Evolutionary conservation across 2,797 vertebrate genomes (phyloP).

Genomic region (Gadopsis bispinosus): DNA sequence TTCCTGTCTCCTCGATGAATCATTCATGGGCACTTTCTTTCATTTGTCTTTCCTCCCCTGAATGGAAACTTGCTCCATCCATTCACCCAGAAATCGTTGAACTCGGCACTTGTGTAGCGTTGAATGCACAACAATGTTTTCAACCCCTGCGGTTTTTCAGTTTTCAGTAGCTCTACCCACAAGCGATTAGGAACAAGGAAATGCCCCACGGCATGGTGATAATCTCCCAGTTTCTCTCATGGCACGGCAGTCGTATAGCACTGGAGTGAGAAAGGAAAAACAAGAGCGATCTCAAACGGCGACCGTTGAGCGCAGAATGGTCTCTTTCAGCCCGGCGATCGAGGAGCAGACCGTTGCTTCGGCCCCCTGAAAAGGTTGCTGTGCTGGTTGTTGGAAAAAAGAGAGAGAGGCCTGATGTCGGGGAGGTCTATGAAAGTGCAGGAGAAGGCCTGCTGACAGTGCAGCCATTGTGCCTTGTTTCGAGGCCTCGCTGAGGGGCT

Average conservation of each 20-base stretch:
- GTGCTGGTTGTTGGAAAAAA: slow-evolving; percentile 60
- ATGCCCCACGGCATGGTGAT: slow-evolving; percentile 25
- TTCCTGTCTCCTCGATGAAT: slow-evolving; percentile 61
- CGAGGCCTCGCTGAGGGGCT: slow-evolving; percentile 59
- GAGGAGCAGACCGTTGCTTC: slow-evolving; percentile 55
- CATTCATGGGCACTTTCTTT: slow-evolving; percentile 62
- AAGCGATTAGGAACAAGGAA: slow-evolving; percentile 40
- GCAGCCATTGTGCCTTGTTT: slow-evolving; percentile 76
- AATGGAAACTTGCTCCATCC: slow-evolving; percentile 57
- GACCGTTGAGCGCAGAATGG: slow-evolving; percentile 62
- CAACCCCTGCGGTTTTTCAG: slow-evolving; percentile 33
- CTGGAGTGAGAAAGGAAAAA: slow-evolving; percentile 30
- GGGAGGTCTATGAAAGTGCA: slow-evolving; percentile 63
- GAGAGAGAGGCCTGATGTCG: slow-evolving; percentile 57
- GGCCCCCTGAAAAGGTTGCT: slow-evolving; percentile 73
- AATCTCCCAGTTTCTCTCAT: slow-evolving; percentile 39
- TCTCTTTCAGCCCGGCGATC: slow-evolving; percentile 50
- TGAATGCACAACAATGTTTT: slow-evolving; percentile 52
- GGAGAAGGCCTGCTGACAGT: slow-evolving; percentile 71
- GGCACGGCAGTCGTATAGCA: slow-evolving; percentile 9
- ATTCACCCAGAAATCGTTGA: slow-evolving; percentile 50
- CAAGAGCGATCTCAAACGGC: slow-evolving; percentile 33
- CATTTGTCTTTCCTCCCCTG: slow-evolving; percentile 52
- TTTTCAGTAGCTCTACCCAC: slow-evolving; percentile 35
- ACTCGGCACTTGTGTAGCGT: slow-evolving; percentile 52